phyloP scores from a whole-genome alignment of 2,113 vertebrate species.

The Trichechus manatus region DNA sequence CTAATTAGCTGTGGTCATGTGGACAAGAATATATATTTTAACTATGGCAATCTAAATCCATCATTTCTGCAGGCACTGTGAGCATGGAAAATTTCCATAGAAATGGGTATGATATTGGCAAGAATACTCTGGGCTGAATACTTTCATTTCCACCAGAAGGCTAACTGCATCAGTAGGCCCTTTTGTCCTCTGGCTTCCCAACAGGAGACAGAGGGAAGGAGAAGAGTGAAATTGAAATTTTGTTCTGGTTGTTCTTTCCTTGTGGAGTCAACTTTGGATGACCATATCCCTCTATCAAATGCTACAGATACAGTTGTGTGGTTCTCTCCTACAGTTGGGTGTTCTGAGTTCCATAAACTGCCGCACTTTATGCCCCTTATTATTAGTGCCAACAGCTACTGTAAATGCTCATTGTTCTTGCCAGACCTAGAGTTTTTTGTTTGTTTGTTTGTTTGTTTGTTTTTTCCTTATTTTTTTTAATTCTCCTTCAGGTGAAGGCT shows the following conservation, averaged over 20 bases:
- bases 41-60: not conserved
- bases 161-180: not conserved
- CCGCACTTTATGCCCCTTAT: not conserved
- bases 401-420: not conserved
- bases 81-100: not conserved
- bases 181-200: not conserved
- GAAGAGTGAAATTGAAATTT: not conserved
- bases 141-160: not conserved
- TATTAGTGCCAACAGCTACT: not conserved
- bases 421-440: not conserved
- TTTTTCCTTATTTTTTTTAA: too few species aligned
- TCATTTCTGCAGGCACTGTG: not conserved
- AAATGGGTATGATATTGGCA: not conserved
- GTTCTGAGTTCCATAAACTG: not conserved
- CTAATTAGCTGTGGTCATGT: slow-evolving; percentile 12
- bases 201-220: not conserved
- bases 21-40: not conserved
- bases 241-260: not conserved
- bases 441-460: too few species aligned
- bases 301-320: not conserved
- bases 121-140: not conserved
- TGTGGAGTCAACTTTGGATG: not conserved
- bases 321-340: not conserved
- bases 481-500: too few species aligned
- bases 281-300: not conserved